A percentile compares a stretch with the other conserved stretches of the same genome.
Evolutionary conservation across 2,797 vertebrate species (phyloP).

Genomic region (Threskiornis aethiopicus): DNA sequence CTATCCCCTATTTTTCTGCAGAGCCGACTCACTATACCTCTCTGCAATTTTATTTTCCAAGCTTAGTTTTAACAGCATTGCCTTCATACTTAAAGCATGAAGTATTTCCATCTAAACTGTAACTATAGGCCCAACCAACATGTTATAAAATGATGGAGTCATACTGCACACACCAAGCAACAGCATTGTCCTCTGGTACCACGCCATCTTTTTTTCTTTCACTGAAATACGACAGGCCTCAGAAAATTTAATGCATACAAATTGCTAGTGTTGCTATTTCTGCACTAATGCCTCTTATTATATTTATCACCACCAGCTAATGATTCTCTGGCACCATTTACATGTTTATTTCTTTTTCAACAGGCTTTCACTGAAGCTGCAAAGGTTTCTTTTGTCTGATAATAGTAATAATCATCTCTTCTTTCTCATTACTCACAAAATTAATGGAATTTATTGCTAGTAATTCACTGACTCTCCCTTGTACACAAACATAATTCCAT

Average conservation of each 20-base stretch:
- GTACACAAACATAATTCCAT: not conserved
- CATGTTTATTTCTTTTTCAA: slow-evolving; percentile 24
- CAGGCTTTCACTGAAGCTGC: not conserved
- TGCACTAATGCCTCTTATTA: not conserved
- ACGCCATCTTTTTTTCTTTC: not conserved
- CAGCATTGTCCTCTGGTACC: not conserved
- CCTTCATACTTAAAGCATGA: not conserved
- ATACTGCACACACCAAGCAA: not conserved
- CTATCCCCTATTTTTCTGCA: not conserved
- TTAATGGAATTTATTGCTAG: not conserved
- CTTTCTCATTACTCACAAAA: not conserved
- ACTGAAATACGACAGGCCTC: not conserved
- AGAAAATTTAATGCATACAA: not conserved
- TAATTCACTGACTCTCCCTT: not conserved
- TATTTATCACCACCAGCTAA: slow-evolving; percentile 24
- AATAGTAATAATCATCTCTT: not conserved
- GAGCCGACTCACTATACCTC: not conserved
- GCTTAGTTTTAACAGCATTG: not conserved
- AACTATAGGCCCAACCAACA: not conserved
- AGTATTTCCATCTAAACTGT: not conserved
- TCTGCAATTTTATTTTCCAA: not conserved
- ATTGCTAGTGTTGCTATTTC: not conserved
- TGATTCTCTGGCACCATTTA: not conserved
- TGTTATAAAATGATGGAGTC: not conserved
- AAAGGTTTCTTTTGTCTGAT: not conserved